Evolutionary conservation across 2,888 invertebrate genomes (phyloP), one percentile per base, ranked within the genome.

Genomic region (Troides oblongomaculatus): DNA sequence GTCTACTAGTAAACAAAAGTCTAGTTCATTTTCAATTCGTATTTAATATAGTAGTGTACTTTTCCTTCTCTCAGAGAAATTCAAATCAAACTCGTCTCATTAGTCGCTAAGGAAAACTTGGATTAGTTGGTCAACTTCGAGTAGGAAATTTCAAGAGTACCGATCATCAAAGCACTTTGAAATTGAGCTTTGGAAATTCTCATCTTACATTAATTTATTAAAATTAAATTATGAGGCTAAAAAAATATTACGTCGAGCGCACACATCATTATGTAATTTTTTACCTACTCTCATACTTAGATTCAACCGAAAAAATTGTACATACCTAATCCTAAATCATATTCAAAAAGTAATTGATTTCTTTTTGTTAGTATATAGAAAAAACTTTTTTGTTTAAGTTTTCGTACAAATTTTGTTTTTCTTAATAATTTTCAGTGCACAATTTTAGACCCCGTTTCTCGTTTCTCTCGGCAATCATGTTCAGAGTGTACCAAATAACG

Each of bases 1-100:
- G 63, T 46, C 18, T 68, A 18, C 50, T 53, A 53, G 64, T 61
- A 64, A 64, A 69, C 61, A 69, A 65, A 70, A 66, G 36, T 61
- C 43, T 57, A 59, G 66, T 70, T 66, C 58, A 70, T 62, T 70
- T 66, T 58, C 62, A 66, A 56, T 70, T 62, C 66, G 69, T 62
- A 66, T 62, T 66, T 59, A 70, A 66, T 62, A 70, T 66, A 66
- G 65, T 30, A 62, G 65, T 69, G 53, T 70, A 66, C 69, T 65
- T 70, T 68, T 70, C 66, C 69, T 50, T 58, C 66, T 66, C 69
- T 50, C 62, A 62, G 69, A 70, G 69, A 70, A 87, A 87, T 89
- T 86, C 86, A 84, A 88, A 90, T 92, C 89, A 90, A 92, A 90
- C 89, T 90, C 90, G 86, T 87, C 89, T 91, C 90, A 91, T 92